These are phyloP conservation scores for Prunella himalayana DNA, from an alignment of 2,113 vertebrate genomes.

Conservation along the genomic window DNA sequence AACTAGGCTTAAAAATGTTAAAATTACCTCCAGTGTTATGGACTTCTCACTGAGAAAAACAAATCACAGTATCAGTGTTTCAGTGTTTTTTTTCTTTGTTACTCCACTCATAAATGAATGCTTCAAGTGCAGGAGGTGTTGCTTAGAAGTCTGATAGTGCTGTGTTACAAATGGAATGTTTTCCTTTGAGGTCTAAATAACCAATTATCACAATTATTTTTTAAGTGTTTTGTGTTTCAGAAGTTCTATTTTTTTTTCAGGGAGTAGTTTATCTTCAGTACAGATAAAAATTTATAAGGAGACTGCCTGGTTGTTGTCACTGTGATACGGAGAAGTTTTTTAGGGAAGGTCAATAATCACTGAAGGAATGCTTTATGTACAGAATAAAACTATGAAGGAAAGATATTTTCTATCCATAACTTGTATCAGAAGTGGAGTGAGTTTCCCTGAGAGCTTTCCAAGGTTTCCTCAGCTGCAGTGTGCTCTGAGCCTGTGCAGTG, in stretches of 20 bases:
- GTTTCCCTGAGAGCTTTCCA: background rate
- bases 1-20: background rate
- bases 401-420: background rate
- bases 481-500: background rate
- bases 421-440: background rate
- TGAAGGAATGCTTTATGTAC: background rate
- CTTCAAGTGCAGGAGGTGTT: background rate
- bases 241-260: background rate
- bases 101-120: background rate
- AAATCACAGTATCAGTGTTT: no score
- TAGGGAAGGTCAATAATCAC: background rate
- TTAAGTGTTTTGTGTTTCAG: background rate
- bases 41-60: background rate
- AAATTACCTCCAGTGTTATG: background rate
- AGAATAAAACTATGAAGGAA: background rate
- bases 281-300: background rate
- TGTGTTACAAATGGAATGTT: background rate
- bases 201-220: slow-evolving; percentile 3
- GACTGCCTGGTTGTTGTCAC: background rate
- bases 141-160: background rate
- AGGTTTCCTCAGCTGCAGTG: background rate
- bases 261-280: background rate
- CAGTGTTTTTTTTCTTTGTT: background rate
- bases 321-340: background rate
- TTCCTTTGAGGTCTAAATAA: background rate